These are phyloP conservation scores for Tapirus indicus DNA, from an alignment of 2,797 vertebrate genomes.

Conservation along the genomic window DNA sequence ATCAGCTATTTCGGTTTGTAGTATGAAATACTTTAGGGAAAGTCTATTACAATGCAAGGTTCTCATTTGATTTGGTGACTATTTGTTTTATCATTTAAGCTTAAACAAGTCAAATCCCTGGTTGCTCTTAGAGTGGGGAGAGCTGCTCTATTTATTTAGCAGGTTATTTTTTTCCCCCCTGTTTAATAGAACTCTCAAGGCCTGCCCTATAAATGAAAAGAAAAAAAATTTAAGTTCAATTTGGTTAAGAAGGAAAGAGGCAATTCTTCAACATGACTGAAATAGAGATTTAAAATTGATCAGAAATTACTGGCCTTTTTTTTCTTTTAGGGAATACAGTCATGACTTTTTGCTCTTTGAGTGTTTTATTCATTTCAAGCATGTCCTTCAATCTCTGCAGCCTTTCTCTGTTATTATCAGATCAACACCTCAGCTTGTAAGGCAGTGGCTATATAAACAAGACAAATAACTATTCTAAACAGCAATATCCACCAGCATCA, in stretches of 20 bases:
- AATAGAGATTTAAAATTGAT: background rate
- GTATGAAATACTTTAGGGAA: background rate
- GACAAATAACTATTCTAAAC: slow-evolving; percentile 19
- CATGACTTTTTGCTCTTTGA: background rate
- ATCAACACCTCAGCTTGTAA: background rate
- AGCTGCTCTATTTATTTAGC: slow-evolving; percentile 16
- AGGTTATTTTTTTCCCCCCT: background rate
- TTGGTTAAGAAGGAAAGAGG: background rate
- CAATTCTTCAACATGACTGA: background rate
- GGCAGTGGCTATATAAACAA: background rate
- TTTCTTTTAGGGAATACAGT: background rate
- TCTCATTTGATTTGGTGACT: background rate
- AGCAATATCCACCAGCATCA: background rate
- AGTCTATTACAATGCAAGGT: background rate
- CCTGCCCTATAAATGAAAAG: background rate
- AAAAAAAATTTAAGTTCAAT: background rate
- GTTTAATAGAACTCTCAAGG: background rate
- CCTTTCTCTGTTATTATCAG: background rate
- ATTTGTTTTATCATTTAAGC: slow-evolving; percentile 53
- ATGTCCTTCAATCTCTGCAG: background rate
- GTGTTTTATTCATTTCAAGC: background rate
- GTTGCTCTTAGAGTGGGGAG: background rate
- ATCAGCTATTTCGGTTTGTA: background rate
- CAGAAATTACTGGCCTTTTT: background rate
- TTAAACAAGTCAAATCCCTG: slow-evolving; percentile 35